Percentiles rank a stretch among this genome's conserved stretches.
phyloP scores from a whole-genome alignment of 2,888 invertebrate species.

The Pelosia muscerda region DNA sequence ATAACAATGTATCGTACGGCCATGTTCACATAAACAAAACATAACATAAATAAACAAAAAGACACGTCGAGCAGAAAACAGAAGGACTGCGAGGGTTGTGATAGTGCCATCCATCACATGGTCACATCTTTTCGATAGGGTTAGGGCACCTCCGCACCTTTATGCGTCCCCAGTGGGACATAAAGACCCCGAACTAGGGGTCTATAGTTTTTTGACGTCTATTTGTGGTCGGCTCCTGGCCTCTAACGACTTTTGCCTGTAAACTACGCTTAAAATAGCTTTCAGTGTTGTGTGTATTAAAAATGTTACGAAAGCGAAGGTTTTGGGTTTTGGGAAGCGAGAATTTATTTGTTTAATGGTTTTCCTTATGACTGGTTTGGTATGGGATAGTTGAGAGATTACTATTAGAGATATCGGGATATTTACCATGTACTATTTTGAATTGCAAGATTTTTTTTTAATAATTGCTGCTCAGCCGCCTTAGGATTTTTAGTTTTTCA shows the following conservation, averaged over 20 bases:
- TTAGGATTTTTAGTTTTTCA: neutral
- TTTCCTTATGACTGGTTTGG: conserved; percentile 18
- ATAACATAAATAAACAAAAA: conserved; percentile 83
- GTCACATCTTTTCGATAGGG: conserved; percentile 86
- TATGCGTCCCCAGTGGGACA: conserved; percentile 84
- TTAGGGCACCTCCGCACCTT: conserved; percentile 85
- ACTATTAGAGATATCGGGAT: too few species aligned
- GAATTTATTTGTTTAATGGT: neutral
- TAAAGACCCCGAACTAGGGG: conserved; percentile 78
- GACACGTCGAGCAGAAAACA: conserved; percentile 70
- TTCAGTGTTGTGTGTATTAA: conserved; percentile 36
- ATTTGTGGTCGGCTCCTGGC: conserved; percentile 83
- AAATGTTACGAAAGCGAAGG: conserved; percentile 33
- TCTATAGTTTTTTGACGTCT: conserved; percentile 86
- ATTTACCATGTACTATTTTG: too few species aligned
- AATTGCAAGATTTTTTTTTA: too few species aligned
- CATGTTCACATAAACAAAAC: conserved; percentile 81
- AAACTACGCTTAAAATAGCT: conserved; percentile 58
- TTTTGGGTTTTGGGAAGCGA: conserved; percentile 27
- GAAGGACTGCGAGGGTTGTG: conserved; percentile 79
- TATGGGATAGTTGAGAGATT: neutral
- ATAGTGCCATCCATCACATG: conserved; percentile 84
- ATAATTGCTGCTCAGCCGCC: neutral
- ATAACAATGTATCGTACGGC: conserved; percentile 47
- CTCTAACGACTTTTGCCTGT: conserved; percentile 76